Base-by-base conservation (phyloP, 1,140 invertebrate genomes). In the Trissolcus basalis region DNA sequence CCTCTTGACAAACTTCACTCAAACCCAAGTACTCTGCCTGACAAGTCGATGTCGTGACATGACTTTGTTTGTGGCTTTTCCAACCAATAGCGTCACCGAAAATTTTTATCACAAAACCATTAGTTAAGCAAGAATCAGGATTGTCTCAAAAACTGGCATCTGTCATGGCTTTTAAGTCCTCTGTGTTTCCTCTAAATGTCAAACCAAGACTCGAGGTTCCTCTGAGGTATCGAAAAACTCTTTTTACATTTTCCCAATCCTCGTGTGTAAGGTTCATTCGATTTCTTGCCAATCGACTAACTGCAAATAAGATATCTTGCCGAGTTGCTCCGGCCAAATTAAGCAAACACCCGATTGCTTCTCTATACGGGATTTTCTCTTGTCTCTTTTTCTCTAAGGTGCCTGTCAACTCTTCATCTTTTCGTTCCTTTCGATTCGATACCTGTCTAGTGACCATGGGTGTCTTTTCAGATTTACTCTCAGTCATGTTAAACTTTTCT, bases 231-330 rank as follows among this genome's bases (percentile, higher is more conserved):
- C 79, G 56, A 11, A 83, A 59, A 4, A 82, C 55, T 64, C 80
- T 54, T 71, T 80, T 82, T 9, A 71, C 71, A 51, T 64, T 44
- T 49, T 45, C 10, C 78, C 80, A 81, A 61, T 83, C 77, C 45
- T 64, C 39, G 60, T 67, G 44, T 32, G 64, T 60, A 10, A 78
- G 78, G 11, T 60, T 36, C n/a, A 33, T 35, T 32, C 79, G 86
- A 55, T 50, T 55, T 58, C 61, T 68, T 10, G 81, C 33, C 11
- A 83, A 44, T 14, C 33, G 72, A 41, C 76, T 81, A 16, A 84
- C 81, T 1, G 82, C 75, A 80, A 70, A 86, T 9, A 76, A 36
- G 11, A 88, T 86, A 60, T 88, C 83, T 9, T 86, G 87, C 65
- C 85, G 63, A 7, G 85, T 85, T 32, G 59, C 73, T 14, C 77